Percentiles rank a stretch among this genome's conserved stretches.
phyloP scores from a whole-genome alignment of 1,140 invertebrate genomes.

The Drosophila insularis region DNA sequence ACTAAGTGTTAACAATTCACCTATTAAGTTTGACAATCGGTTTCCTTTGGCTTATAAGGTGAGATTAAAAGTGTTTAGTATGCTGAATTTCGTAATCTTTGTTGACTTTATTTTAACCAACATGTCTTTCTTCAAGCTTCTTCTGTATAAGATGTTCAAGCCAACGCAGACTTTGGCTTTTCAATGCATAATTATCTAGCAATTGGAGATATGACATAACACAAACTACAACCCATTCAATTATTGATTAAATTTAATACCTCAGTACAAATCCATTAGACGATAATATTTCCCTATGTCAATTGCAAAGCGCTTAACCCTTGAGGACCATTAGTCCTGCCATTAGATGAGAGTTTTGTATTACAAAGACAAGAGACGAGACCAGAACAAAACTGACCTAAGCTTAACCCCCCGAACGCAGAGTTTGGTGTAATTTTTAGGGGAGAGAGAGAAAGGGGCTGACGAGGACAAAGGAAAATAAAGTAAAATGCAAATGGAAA shows the following conservation, averaged over 20 bases:
- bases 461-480: background rate
- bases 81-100: no score
- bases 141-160: no score
- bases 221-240: background rate
- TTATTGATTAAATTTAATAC: background rate
- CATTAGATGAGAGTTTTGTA: constrained; percentile 61
- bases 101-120: no score
- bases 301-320: constrained; percentile 6
- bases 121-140: no score
- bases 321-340: constrained; percentile 49
- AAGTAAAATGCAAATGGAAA: constrained; percentile 58
- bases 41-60: no score
- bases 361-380: constrained; percentile 40
- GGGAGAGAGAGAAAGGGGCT: background rate
- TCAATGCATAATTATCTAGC: no score
- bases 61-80: no score
- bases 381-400: background rate
- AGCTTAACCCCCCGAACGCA: constrained; percentile 33
- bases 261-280: background rate
- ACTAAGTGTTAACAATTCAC: no score
- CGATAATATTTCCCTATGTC: constrained; percentile 5
- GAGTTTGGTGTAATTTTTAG: background rate
- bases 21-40: no score
- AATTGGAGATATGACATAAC: no score
- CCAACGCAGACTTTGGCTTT: no score